Percentiles rank a stretch among this genome's conserved stretches.
These are phyloP conservation scores for Lissonota sp. DNA, from an alignment of 2,888 invertebrate species.

Conservation along the genomic window DNA sequence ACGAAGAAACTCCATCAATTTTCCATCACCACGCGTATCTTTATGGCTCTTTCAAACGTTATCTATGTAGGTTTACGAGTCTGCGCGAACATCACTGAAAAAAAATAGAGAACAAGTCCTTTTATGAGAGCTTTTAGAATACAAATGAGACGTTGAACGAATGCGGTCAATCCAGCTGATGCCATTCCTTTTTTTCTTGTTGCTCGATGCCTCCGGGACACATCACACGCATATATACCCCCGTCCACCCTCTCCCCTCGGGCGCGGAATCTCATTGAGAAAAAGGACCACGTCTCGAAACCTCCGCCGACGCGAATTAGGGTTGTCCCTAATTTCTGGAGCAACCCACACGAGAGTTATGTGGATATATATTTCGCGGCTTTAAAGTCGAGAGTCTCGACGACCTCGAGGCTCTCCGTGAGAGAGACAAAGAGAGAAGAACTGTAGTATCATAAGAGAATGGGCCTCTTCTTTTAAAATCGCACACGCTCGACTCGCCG, in stretches of 20 bases:
- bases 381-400: constrained; percentile 10
- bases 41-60: not conserved
- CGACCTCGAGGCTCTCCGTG: constrained; percentile 24
- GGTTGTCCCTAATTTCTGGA: constrained; percentile 56
- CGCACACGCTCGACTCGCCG: constrained; percentile 42
- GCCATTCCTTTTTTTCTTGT: constrained; percentile 4
- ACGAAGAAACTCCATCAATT: not conserved
- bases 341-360: constrained; percentile 49
- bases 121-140: constrained; percentile 13
- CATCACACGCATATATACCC: not conserved
- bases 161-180: constrained; percentile 33
- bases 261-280: constrained; percentile 35
- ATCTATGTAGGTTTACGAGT: constrained; percentile 1
- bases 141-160: constrained; percentile 34
- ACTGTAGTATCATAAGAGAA: constrained; percentile 22
- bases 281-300: constrained; percentile 55
- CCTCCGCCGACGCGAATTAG: constrained; percentile 54
- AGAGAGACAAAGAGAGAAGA: not conserved
- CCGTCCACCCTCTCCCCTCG: not conserved
- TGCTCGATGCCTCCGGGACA: constrained; percentile 6
- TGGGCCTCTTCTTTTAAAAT: constrained; percentile 4
- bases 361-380: constrained; percentile 26
- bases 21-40: not conserved
- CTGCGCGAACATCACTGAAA: not conserved
- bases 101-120: not conserved